phyloP scores from a whole-genome alignment of 2,888 invertebrate genomes.

The Euphydryas editha region DNA sequence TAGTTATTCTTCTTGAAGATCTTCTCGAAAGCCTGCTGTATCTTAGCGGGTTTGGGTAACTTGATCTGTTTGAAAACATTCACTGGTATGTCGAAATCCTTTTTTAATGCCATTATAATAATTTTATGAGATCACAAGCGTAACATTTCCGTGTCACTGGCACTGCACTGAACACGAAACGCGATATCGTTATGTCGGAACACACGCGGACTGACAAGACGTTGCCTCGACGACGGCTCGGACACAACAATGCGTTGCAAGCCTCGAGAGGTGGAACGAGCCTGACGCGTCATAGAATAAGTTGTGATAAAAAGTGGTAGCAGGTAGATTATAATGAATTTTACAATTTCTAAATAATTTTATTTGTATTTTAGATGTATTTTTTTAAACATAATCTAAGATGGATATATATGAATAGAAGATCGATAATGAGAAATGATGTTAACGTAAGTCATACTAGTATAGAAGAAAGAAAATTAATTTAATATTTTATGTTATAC shows the following conservation, averaged over 20 bases:
- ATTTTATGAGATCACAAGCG: constrained; percentile 57
- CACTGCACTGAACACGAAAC: constrained; percentile 63
- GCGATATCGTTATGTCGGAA: constrained; percentile 49
- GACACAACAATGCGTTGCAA: constrained; percentile 69
- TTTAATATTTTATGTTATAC: too few species aligned
- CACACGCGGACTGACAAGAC: constrained; percentile 56
- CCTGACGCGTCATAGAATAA: constrained; percentile 62
- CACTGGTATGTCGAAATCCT: constrained; percentile 72
- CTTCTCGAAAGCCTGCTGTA: constrained; percentile 72
- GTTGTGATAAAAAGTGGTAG: constrained; percentile 39
- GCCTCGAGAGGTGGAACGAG: constrained; percentile 63
- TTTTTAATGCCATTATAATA: constrained; percentile 76
- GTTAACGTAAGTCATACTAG: too few species aligned
- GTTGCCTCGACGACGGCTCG: constrained; percentile 76
- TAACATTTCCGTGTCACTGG: constrained; percentile 69
- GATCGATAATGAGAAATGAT: too few species aligned
- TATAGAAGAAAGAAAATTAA: too few species aligned
- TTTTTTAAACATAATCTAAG: too few species aligned
- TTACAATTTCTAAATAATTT: neutral
- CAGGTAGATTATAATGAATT: constrained; percentile 1
- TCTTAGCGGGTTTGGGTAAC: constrained; percentile 60
- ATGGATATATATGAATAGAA: too few species aligned
- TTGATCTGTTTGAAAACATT: constrained; percentile 76
- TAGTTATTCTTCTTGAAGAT: constrained; percentile 77
- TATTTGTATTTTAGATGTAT: too few species aligned